phyloP scores from a whole-genome alignment of 2,888 invertebrate species.

The Zhengitettix transpicula region DNA sequence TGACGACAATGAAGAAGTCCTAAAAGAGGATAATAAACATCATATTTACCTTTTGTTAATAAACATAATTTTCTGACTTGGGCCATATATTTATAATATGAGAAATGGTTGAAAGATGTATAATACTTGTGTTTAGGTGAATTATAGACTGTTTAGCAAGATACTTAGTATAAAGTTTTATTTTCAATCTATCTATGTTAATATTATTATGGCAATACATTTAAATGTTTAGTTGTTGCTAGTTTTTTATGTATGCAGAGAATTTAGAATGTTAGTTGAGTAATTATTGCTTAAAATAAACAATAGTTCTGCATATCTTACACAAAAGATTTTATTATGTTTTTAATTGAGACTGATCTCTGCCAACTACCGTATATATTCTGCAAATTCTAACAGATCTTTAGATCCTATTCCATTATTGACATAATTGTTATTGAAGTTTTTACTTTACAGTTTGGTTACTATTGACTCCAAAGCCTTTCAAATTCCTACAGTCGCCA shows the following conservation, averaged over 20 bases:
- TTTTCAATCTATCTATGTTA: not conserved
- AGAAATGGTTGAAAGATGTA: too few species aligned
- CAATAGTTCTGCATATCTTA: not conserved
- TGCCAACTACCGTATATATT: not conserved
- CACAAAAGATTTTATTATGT: not conserved
- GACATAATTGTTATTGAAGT: not conserved
- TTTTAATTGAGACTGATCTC: not conserved
- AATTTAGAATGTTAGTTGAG: too few species aligned
- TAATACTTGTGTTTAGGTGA: too few species aligned
- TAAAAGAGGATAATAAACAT: too few species aligned
- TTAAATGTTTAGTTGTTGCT: too few species aligned
- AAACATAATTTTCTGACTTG: not conserved
- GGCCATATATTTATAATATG: too few species aligned
- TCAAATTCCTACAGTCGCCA: slow-evolving; percentile 55
- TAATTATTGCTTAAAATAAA: too few species aligned
- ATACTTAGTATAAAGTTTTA: not conserved
- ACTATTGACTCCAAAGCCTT: slow-evolving; percentile 42
- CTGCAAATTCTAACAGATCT: not conserved
- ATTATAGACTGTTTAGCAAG: not conserved
- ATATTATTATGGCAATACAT: too few species aligned
- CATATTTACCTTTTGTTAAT: too few species aligned
- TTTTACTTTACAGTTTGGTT: slow-evolving; percentile 40
- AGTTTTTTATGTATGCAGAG: too few species aligned
- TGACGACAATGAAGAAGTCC: too few species aligned
- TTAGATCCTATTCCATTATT: not conserved